Evolutionary conservation across 2,888 invertebrate species (phyloP), one percentile per base, ranked within the genome.

Genomic region (Clostera curtula): DNA sequence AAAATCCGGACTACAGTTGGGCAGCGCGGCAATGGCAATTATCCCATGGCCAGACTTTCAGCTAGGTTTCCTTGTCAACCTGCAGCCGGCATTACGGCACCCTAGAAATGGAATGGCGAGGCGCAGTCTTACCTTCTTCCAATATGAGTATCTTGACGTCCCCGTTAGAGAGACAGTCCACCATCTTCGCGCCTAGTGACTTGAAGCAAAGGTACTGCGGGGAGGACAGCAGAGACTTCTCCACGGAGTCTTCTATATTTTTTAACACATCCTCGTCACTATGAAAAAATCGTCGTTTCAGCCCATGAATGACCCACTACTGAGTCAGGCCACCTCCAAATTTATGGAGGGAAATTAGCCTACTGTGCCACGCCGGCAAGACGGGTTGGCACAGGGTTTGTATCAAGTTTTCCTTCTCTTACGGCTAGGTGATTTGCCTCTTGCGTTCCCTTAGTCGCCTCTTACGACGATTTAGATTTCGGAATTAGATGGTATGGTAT

Each of bases 121-220:
- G 10, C 5, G 11, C 2, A 9, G 6, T 11, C 23, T 17, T 29
- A 77, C 80, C 80, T 64, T 82, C 79, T 40, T 83, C 80, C 6
- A 79, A 39, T 0, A 82, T 71, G 0, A 73, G 41, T 25, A 83
- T 59, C 31, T 79, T 82, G 0, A 75, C 76, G 7, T 70, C 68
- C 0, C 83, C 80, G 2, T 58, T 63, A 0, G 76, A 43, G 0
- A 68, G 34, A 21, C 75, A 77, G 24, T 83, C 79, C 0, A 66
- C 43, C 83, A 83, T 83, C 31, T 72, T 73, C 0, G 53, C 24
- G 0, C 61, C 47, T 0, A 83, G 44, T 19, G 79, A 70, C 0
- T 54, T 55, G 29, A 83, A 83, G 0, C 68, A 61, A 4, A 61
- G 57, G 38, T 82, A 82, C 27, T 80, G 75, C 0, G 83, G 83